Percentiles rank a stretch among this genome's conserved stretches.
Conservation (phyloP, 2,113 vertebrate genomes). For the Dicentrarchus labrax region DNA sequence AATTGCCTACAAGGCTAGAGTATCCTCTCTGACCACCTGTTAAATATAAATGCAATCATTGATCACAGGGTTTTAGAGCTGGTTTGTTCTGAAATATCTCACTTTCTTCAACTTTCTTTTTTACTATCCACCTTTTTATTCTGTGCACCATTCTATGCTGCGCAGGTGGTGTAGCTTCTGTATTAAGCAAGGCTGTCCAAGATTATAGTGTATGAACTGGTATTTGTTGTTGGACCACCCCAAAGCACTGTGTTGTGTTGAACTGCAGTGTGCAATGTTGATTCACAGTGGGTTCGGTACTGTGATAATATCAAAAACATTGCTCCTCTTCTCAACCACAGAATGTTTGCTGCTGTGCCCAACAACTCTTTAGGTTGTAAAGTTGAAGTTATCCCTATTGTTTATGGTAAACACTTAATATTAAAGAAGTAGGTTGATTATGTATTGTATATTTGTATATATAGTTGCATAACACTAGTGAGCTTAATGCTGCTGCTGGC, state of each 20-base stretch:
- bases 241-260: neutral
- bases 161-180: neutral
- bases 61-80: neutral
- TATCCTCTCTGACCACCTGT: neutral
- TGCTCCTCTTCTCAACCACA: neutral
- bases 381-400: no score
- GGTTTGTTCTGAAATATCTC: neutral
- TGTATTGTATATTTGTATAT: neutral
- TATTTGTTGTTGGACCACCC: neutral
- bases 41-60: neutral
- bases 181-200: neutral
- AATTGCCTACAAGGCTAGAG: neutral
- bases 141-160: neutral
- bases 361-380: no score
- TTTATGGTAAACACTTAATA: neutral
- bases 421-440: neutral
- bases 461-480: conserved; percentile 5
- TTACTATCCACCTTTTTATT: neutral
- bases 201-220: neutral
- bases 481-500: conserved; percentile 6
- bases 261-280: neutral
- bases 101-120: neutral
- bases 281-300: neutral
- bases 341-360: neutral
- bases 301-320: neutral